Evolutionary conservation across 2,113 vertebrate species (phyloP).

Genomic region (Hippocampus mohnikei): DNA sequence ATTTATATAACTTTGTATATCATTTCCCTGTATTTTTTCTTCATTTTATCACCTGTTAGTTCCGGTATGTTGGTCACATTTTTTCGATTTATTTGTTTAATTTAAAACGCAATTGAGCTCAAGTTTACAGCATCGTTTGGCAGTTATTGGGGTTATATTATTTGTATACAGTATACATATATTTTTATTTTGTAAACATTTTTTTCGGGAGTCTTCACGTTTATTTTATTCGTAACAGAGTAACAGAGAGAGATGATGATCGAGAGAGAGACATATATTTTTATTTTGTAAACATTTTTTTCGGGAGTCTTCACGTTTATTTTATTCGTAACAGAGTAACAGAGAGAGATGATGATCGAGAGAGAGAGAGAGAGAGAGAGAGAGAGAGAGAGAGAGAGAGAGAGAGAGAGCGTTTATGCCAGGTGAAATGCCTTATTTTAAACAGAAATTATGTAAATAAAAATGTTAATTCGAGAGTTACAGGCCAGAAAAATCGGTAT

Average conservation of each 20-base stretch:
- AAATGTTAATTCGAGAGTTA: too few species aligned
- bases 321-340: neutral
- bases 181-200: neutral
- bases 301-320: neutral
- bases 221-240: neutral
- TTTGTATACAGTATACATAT: neutral
- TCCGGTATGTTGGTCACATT: neutral
- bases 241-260: neutral
- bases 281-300: neutral
- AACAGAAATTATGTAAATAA: too few species aligned
- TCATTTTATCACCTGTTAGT: neutral
- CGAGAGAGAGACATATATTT: neutral
- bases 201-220: too few species aligned
- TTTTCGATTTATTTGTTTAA: neutral
- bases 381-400: neutral
- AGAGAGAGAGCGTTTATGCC: neutral
- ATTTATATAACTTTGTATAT: neutral
- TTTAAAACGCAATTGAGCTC: too few species aligned
- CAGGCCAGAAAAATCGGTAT: too few species aligned
- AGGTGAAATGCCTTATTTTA: too few species aligned
- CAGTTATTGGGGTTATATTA: neutral
- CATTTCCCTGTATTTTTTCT: neutral
- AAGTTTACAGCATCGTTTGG: neutral
- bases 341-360: neutral
- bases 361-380: neutral